Percentiles rank a stretch among this genome's conserved stretches.
These are phyloP conservation scores for Agrochola lota DNA, from an alignment of 2,888 invertebrate species.

Conservation along the genomic window DNA sequence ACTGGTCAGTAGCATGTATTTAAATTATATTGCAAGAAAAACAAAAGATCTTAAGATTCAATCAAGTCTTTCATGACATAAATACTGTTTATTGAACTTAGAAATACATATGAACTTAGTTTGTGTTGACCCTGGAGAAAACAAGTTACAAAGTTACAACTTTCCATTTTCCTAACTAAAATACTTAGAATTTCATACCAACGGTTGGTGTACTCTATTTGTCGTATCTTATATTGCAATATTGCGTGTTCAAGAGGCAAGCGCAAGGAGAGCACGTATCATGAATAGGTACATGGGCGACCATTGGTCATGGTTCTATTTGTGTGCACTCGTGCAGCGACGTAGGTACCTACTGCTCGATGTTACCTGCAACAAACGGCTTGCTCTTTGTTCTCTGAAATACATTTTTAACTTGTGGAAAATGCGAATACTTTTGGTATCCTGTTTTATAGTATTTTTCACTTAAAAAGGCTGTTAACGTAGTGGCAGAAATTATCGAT, in stretches of 20 bases:
- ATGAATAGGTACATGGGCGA: conserved; percentile 15
- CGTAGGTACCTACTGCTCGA: conserved; percentile 11
- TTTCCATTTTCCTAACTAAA: conserved; percentile 18
- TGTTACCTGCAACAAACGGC: conserved; percentile 30
- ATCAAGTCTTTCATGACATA: neutral
- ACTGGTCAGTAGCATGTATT: neutral
- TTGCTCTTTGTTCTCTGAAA: conserved; percentile 7
- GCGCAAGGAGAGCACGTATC: conserved; percentile 29
- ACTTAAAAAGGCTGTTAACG: neutral
- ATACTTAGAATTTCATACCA: conserved; percentile 13
- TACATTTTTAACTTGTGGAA: neutral
- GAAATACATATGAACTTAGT: neutral
- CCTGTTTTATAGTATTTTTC: neutral
- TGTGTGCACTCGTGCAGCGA: conserved; percentile 43
- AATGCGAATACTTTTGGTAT: neutral
- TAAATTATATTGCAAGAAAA: neutral
- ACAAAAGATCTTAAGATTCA: neutral
- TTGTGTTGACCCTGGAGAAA: neutral
- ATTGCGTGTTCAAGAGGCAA: conserved; percentile 38
- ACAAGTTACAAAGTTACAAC: conserved; percentile 11
- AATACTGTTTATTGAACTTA: neutral
- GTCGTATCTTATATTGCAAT: conserved; percentile 31
- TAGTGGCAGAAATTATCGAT: neutral
- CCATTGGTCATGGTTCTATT: conserved; percentile 40
- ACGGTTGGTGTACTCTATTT: conserved; percentile 1